Percentiles rank a stretch among this genome's conserved stretches.
Conservation (phyloP, 2,797 vertebrate genomes). For the Sebastes hopkinsi region DNA sequence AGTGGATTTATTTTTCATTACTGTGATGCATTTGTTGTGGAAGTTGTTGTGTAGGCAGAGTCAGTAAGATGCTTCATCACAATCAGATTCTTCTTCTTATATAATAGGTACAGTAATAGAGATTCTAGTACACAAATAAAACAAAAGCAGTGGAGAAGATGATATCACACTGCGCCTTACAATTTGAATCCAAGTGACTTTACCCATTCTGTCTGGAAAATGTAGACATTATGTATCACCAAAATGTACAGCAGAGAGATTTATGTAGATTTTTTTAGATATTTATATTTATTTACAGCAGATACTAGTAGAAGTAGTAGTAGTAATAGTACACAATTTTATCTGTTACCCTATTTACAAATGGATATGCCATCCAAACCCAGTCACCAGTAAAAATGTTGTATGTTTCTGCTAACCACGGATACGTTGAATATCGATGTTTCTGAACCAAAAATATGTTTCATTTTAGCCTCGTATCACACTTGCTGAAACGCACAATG, state of each 20-base stretch:
- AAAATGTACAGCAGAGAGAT: not conserved
- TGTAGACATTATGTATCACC: not conserved
- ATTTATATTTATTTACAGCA: too few species aligned
- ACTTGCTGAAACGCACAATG: too few species aligned
- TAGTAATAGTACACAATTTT: rapidly evolving
- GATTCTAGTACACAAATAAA: not conserved
- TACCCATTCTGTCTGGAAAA: not conserved
- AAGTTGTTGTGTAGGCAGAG: not conserved
- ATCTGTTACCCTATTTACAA: too few species aligned
- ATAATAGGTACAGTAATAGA: not conserved
- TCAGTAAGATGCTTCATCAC: not conserved
- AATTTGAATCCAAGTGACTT: not conserved
- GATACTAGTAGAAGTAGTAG: too few species aligned
- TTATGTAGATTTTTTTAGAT: not conserved
- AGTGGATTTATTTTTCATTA: constrained; percentile 29
- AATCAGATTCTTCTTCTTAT: not conserved
- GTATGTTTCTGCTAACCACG: too few species aligned
- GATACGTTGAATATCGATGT: too few species aligned
- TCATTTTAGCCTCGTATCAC: too few species aligned
- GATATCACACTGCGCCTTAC: not conserved
- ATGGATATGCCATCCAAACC: too few species aligned
- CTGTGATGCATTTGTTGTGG: constrained; percentile 2
- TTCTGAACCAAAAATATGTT: too few species aligned
- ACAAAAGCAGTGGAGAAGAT: not conserved
- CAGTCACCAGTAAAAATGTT: too few species aligned